Base-by-base conservation (phyloP, 2,888 invertebrate species). In the Luperina testacea region DNA sequence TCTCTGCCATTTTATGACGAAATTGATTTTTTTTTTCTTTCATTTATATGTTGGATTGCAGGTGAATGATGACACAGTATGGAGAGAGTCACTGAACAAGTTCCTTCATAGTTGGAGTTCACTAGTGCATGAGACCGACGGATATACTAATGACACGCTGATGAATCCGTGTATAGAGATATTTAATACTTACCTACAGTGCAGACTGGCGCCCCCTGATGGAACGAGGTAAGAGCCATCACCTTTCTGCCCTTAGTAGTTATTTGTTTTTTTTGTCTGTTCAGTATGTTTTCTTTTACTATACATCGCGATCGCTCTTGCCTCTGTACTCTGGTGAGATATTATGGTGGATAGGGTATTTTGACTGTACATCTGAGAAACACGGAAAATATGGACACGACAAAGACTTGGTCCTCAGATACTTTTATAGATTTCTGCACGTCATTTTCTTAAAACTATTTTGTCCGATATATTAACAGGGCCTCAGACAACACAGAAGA, bases 201-300 rank as follows among this genome's bases (percentile, higher is more conserved):
- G 98, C 90, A 98, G 99, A 93, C 95, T 99, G 82, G 98, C 98
- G 13, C 98, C 98, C 0, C 99, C 99, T 0, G 98, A 98, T 92
- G 99, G 97, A 8, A 97, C 97, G 77, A 97, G 97, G 96, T 96
- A 91, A 79, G 64, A 71, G 38, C 20, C 2, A n/a, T 61, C 38
- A n/a, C 11, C 4, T 4, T 38, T 1, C 17, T 17, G 17, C 11
- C 11, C 17, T 5, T 68, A 27, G 27, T 48, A 6, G 13, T 48
- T 11, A 5, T 20, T 45, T 27, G 38, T 27, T 57, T 45, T 48
- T 61, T n/a, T 32, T 11, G 11, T 6, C 17, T 20, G n/a, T 9
- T 1, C 4, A 1, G 9, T 11, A 20, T 24, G 4, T 57, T n/a
- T 11, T n/a, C 13, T 61, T n/a, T 13, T n/a, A n/a, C n/a, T 7